Percentiles rank a stretch among this genome's conserved stretches.
Evolutionary conservation across 2,797 vertebrate species (phyloP).

Genomic region (Jordanella pulchra): DNA sequence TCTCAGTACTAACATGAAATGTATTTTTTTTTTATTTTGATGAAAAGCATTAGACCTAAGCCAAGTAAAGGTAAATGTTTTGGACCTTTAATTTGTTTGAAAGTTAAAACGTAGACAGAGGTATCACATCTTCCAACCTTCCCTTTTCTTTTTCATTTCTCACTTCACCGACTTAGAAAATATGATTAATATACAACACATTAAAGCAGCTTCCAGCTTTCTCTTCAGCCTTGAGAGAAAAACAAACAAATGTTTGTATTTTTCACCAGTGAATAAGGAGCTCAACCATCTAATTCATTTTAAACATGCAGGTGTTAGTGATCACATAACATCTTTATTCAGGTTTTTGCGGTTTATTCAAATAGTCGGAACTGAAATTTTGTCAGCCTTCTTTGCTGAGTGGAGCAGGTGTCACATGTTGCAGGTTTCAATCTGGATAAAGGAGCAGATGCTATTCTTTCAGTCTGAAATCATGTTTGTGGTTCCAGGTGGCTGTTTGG

Average conservation of each 20-base stretch:
- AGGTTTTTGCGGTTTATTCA: conserved; percentile 1
- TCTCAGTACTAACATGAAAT: conserved; percentile 13
- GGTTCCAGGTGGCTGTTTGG: conserved; percentile 92
- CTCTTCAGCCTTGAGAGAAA: conserved; percentile 29
- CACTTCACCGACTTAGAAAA: conserved; percentile 59
- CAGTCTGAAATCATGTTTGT: conserved; percentile 33
- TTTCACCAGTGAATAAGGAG: conserved; percentile 18
- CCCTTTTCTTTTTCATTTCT: conserved; percentile 53
- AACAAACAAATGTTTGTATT: conserved; percentile 12
- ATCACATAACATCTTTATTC: neutral
- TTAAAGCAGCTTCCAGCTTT: conserved; percentile 21
- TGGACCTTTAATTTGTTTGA: conserved; percentile 27
- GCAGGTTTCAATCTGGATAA: conserved; percentile 9
- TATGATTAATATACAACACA: conserved; percentile 41
- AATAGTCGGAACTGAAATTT: neutral
- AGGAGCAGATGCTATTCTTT: conserved; percentile 20
- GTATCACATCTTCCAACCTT: conserved; percentile 42
- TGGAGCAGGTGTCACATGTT: neutral
- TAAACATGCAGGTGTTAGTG: neutral
- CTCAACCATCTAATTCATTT: conserved; percentile 17
- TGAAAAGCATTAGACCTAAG: conserved; percentile 37
- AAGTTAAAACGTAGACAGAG: conserved; percentile 33
- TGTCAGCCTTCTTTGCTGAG: neutral
- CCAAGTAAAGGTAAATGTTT: conserved; percentile 35
- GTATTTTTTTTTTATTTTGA: conserved; percentile 22